phyloP scores from a whole-genome alignment of 2,797 vertebrate genomes.

The Rhadinocentrus ornatus region DNA sequence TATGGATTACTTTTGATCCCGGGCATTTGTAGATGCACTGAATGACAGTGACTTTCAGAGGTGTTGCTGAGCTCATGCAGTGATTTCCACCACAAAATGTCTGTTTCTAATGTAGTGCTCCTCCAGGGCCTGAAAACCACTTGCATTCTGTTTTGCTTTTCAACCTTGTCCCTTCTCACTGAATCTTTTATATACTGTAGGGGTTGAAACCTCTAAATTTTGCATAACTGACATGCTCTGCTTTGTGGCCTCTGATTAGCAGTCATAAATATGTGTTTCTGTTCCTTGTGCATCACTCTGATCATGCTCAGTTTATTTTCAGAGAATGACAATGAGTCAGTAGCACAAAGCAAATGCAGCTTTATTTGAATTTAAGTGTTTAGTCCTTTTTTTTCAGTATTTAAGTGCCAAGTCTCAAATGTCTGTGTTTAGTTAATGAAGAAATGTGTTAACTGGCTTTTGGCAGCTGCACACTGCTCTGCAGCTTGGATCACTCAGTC shows the following conservation, averaged over 20 bases:
- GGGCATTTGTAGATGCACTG: neutral
- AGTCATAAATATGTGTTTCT: conserved; percentile 31
- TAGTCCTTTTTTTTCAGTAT: conserved; percentile 14
- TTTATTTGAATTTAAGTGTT: conserved; percentile 12
- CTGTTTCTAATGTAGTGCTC: neutral
- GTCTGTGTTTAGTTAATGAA: conserved; percentile 51
- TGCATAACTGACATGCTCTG: conserved; percentile 39
- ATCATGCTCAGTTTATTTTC: conserved; percentile 11
- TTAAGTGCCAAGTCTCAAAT: conserved; percentile 26
- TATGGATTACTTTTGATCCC: neutral
- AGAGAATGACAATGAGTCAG: conserved; percentile 4
- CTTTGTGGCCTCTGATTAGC: conserved; percentile 45
- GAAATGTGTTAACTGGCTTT: conserved; percentile 61
- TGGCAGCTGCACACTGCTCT: conserved; percentile 37
- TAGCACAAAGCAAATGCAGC: conserved; percentile 22
- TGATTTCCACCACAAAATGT: neutral
- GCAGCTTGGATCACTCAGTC: conserved; percentile 47
- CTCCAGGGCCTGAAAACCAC: neutral
- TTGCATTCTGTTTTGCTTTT: neutral
- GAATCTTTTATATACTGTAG: neutral
- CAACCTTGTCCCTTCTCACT: neutral
- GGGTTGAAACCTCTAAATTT: neutral
- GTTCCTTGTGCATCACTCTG: too few species aligned
- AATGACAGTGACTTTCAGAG: neutral
- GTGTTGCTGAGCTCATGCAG: neutral